Percentiles rank a stretch among this genome's conserved stretches.
These are phyloP conservation scores for Hexactinellida sp. DNA, from an alignment of 37 sponge, comb jelly and placozoan genomes.

Conservation along the genomic window DNA sequence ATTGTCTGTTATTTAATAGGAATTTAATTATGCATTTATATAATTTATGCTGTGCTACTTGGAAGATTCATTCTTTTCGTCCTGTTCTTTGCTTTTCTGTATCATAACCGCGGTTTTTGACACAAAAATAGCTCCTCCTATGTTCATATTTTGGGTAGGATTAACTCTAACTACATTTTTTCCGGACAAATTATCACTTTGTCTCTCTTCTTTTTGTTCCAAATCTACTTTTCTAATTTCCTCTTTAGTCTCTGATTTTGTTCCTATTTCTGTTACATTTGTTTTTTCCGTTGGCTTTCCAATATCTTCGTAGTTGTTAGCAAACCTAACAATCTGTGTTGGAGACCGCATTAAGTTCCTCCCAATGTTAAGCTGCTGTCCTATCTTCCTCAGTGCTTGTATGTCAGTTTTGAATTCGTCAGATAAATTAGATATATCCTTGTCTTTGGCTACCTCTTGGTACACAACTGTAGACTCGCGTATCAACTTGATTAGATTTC, in stretches of 20 bases:
- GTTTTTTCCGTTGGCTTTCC: neutral
- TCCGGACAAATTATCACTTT: neutral
- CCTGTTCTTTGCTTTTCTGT: neutral
- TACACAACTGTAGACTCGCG: neutral
- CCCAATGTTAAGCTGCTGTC: neutral
- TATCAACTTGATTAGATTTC: neutral
- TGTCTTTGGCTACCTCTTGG: neutral
- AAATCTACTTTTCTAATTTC: too few species aligned
- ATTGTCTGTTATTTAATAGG: too few species aligned
- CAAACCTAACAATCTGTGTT: neutral
- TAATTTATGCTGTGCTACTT: too few species aligned
- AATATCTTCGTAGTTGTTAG: neutral
- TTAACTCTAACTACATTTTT: neutral
- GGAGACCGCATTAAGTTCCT: neutral
- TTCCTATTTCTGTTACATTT: too few species aligned
- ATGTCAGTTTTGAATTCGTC: neutral
- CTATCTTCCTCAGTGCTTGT: neutral
- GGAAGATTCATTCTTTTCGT: too few species aligned
- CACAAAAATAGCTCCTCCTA: neutral
- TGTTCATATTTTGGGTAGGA: neutral
- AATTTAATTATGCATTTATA: too few species aligned
- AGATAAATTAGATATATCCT: neutral
- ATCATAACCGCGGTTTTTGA: neutral
- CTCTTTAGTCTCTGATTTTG: too few species aligned
- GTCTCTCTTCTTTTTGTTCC: neutral